Evolutionary conservation across 1,140 invertebrate genomes (phyloP), one percentile per base, ranked within the genome.

Genomic region (Geopemphigus sp.): DNA sequence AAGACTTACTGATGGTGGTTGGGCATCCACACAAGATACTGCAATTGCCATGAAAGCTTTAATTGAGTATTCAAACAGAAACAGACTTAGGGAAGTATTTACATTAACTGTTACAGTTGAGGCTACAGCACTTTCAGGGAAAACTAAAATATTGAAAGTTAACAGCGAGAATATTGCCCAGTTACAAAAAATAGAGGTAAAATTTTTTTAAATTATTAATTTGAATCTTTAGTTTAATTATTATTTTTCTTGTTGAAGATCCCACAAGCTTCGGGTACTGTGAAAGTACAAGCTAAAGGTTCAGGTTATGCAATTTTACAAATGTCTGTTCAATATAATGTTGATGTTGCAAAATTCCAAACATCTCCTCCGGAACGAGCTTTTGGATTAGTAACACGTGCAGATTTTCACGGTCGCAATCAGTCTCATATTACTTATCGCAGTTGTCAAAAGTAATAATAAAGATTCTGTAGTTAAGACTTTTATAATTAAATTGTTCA

Each of bases 21-120:
- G 96, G 95, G 94, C 95, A 0, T 97, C 95, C 0, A 97, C 96
- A 6, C 94, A 96, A 88, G 95, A 97, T 84, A 95, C 95, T 0
- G 92, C 94, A 81, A 90, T 94, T 83, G 94, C 95, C 0, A 87
- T 96, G 85, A 94, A 95, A 84, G 94, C 95, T 1, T 85, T 98
- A 5, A 94, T 94, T 83, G 93, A 96, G 82, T 98, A 95, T 85
- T 95, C 96, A 0, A 90, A 93, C 39, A 89, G 92, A 63, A 92
- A 94, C 56, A 89, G 93, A 45, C 89, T 96, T 81, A 88, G 95
- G 32, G 95, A 96, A 84, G 94, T 97, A n/a, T 95, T 93, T 81
- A 88, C 91, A 64, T 87, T 98, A 15, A 90, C 89, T 0, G 90
- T 98, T 0, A 90, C 89, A 14, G 87, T 98, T 19, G 94, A 97